Evolutionary conservation across 2,113 vertebrate genomes (phyloP), one percentile per base, ranked within the genome.

Genomic region (Osmerus eperlanus): DNA sequence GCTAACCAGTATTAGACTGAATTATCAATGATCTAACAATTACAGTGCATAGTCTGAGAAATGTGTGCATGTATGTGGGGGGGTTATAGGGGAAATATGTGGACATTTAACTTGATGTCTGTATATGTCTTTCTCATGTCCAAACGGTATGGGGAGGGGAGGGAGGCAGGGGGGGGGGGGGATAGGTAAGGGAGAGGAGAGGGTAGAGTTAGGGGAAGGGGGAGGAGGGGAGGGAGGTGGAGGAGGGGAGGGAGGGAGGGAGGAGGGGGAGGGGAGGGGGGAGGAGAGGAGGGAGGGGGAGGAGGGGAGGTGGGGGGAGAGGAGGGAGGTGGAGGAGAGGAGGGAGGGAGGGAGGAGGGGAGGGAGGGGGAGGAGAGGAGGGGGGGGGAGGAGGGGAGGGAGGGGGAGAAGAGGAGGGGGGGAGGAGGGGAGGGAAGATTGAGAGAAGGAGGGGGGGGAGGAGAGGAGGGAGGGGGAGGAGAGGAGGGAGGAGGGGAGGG

Each of bases 41-140:
- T 63, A 47, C 56, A 41, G 23, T 51, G 76, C 65, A 66, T 82
- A 71, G 78, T 79, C 54, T 52, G 23, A 74, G 68, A 70, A 41
- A 75, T 13, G n/a, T 36, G 8, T 19, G 67, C 36, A 8, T 71
- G 28, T 36, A 25, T 52, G 23, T 29, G 18, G 3, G 25, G 25
- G 25, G 25, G 25, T 28, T 28, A 28, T 28, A 28, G 25, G 25
- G 25, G 25, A 59, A 47, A 63, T 21, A 71, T 70, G 32, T 51
- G 59, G 64, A 52, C 16, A 74, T 4, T 51, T 68, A 54, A 75
- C 78, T 77, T 61, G 18, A 67, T 29, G 14, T 56, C 52, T 32
- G 2, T 2, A 47, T 4, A 47, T 47, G 9, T 47, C 32, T 36
- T 0, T 36, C 32, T 8, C 5, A 5, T 36, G 32, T 36, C 54